phyloP scores from a whole-genome alignment of 2,113 vertebrate species.

The Galeopterus variegatus region DNA sequence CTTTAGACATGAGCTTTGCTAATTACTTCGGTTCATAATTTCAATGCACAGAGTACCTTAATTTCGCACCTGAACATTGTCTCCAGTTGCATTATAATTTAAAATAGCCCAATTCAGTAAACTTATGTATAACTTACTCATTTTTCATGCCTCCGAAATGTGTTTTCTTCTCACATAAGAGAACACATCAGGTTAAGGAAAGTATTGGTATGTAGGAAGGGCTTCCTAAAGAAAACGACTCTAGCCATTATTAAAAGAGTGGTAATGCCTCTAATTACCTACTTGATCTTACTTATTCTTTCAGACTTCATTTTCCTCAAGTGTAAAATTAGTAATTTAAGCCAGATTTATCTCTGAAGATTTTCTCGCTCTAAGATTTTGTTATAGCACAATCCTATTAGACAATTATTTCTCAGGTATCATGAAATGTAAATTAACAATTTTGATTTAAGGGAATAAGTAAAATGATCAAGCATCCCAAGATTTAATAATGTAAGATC shows the following conservation, averaged over 20 bases:
- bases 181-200: background rate
- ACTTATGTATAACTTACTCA: background rate
- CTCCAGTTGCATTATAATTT: background rate
- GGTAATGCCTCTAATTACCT: background rate
- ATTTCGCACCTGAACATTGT: background rate
- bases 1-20: background rate
- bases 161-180: background rate
- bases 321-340: constrained; percentile 2
- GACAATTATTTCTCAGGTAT: background rate
- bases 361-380: background rate
- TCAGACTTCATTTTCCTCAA: constrained; percentile 6
- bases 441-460: background rate
- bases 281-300: background rate
- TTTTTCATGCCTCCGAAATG: background rate
- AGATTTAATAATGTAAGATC: background rate
- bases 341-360: background rate
- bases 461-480: background rate
- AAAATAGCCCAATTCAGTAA: background rate
- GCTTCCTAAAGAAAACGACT: background rate
- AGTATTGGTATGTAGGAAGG: background rate
- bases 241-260: background rate
- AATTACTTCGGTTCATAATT: background rate
- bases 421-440: constrained; percentile 29
- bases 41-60: background rate
- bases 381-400: background rate